phyloP scores from a whole-genome alignment of 2,888 invertebrate species.

The Kryphioiulus occultus region DNA sequence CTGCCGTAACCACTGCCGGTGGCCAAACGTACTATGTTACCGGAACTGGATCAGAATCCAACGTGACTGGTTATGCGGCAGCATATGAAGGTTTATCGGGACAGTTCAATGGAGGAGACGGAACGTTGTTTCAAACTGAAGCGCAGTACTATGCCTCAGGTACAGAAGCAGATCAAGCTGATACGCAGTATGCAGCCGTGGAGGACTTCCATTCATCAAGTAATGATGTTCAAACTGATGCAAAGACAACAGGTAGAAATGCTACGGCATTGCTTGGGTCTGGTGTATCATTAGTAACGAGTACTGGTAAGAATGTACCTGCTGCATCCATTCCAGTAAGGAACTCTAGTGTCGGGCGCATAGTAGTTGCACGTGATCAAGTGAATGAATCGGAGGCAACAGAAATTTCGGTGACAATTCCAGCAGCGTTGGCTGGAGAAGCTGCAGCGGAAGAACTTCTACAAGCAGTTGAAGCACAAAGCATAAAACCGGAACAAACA shows the following conservation, averaged over 20 bases:
- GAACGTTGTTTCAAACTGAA: constrained; percentile 41
- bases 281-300: constrained; percentile 48
- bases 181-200: constrained; percentile 43
- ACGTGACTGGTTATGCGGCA: constrained; percentile 37
- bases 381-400: constrained; percentile 53
- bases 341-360: constrained; percentile 51
- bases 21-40: constrained; percentile 57
- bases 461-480: constrained; percentile 54
- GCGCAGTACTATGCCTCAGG: constrained; percentile 51
- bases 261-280: background rate
- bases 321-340: background rate
- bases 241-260: constrained; percentile 6
- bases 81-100: constrained; percentile 44
- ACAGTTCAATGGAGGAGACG: constrained; percentile 45
- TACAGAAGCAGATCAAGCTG: constrained; percentile 43
- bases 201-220: constrained; percentile 31
- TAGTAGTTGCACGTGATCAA: constrained; percentile 54
- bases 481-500: constrained; percentile 53
- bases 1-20: constrained; percentile 47
- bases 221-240: background rate
- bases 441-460: constrained; percentile 53
- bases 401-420: constrained; percentile 57
- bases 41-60: constrained; percentile 64
- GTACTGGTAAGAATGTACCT: constrained; percentile 52
- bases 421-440: constrained; percentile 55